phyloP scores from a whole-genome alignment of 2,113 vertebrate species.

The Gallinago jamesoni region DNA sequence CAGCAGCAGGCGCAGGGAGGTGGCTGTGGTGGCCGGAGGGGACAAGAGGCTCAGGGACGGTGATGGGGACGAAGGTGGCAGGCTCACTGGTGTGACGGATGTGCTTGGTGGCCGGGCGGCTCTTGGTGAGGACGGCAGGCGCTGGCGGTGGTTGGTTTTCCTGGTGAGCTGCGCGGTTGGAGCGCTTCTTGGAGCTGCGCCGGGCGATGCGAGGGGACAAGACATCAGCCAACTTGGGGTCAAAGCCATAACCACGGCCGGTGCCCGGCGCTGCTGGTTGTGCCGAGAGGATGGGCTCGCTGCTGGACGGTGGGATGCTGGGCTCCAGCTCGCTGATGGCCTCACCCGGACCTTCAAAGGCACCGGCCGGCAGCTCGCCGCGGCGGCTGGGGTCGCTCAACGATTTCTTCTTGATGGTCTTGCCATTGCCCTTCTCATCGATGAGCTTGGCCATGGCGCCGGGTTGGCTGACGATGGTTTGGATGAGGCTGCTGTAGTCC shows the following conservation, averaged over 20 bases:
- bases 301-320: conserved; percentile 89
- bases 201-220: conserved; percentile 69
- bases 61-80: conserved; percentile 83
- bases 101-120: conserved; percentile 75
- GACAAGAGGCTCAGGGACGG: conserved; percentile 71
- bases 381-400: conserved; percentile 97
- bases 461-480: conserved; percentile 90
- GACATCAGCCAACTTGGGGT: conserved; percentile 50
- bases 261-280: conserved; percentile 64
- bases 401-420: conserved; percentile 95
- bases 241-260: background rate
- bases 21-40: conserved; percentile 51
- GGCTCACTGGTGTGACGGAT: conserved; percentile 90
- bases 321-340: conserved; percentile 89
- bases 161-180: conserved; percentile 78
- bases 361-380: conserved; percentile 72
- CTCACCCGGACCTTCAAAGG: conserved; percentile 79
- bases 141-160: conserved; percentile 61
- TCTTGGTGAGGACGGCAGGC: conserved; percentile 52
- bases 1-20: conserved; percentile 38
- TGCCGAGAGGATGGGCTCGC: conserved; percentile 91
- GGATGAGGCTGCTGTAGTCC: conserved; percentile 90
- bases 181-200: conserved; percentile 87
- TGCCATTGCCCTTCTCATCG: conserved; percentile 87
- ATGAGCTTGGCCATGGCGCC: conserved; percentile 86